Evolutionary conservation across 1,140 invertebrate species (phyloP), one percentile per base, ranked within the genome.

Genomic region (Drosophila virilis): DNA sequence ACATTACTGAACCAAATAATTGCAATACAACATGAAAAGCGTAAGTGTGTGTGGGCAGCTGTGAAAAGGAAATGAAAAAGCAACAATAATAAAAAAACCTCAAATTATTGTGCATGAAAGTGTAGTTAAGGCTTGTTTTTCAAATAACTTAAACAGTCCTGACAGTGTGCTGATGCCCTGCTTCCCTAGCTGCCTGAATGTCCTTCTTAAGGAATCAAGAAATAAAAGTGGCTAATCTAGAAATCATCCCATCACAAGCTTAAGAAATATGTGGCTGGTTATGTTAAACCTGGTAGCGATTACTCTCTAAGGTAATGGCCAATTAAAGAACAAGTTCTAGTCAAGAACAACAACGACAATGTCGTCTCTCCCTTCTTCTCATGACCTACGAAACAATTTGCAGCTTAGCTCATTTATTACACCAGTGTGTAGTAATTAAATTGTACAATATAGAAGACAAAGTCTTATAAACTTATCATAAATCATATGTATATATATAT

Each of bases 21-120:
- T 71, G 40, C 15, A 42, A 72, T 45, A 65, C 60, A 90, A 69
- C 52, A 91, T 91, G 90, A 91, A 85, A 74, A 90, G 80, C 67
- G 90, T 91, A 91, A 91, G 90, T 91, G 82, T 60, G 15, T 15
- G 22, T 51, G 68, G 8, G 46, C 35, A 35, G 22, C 10, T 42
- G 4, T 13, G 28, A 2, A 13, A 45, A 48, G 51, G 10, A 58
- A 32, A 13, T 1, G 9, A 17, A 62, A 52, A 15, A 28, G 22
- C 22, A 28, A 28, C 22, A 50, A 28, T 10, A 43, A 22, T 52
- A 43, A 43, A n/a, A 37, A 37, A 28, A 17, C 1, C 0, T 28
- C 22, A 5, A 28, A 28, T 5, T 28, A 28, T 28, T n/a, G 10
- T 43, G 8, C 28, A 33, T n/a, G 12, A 45, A 43, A 55, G 9